Evolutionary conservation across 2,888 invertebrate species (phyloP), one percentile per base, ranked within the genome.

Genomic region (Ceriagrion tenellum): DNA sequence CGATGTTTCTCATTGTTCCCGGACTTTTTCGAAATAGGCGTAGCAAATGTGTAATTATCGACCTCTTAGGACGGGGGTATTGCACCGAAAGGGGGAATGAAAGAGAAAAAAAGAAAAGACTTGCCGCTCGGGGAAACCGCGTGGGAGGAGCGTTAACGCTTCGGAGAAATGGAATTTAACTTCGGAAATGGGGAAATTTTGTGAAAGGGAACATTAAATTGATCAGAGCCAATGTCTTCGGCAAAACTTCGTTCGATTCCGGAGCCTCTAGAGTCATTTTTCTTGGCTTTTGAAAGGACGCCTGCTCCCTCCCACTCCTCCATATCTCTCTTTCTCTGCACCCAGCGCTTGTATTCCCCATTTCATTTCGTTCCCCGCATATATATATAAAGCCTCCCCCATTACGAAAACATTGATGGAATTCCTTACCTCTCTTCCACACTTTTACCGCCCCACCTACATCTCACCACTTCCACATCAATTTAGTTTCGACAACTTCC

Each of bases 121-220:
- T 0, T 35, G 13, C 35, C 81, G 30, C 35, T n/a, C 16, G 30
- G 30, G 81, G 30, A 81, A 30, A 81, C 81, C 35, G 81, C 81
- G 13, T 20, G 1, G 59, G 59, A 30, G 81, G 35, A 81, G 81
- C 4, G 81, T 81, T 59, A 59, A 59, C 59, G 81, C 35, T 30
- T 30, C 81, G 81, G 26, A 35, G 35, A 81, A 81, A 55, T 55
- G 89, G 55, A 89, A 55, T 89, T 89, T 55, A 89, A 89, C 89
- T 47, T n/a, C 26, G 47, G 81, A 81, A 81, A 89, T n/a, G 89
- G 55, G 55, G 47, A 55, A 55, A 55, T 40, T 69, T 59, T 1
- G 63, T 55, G 69, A 74, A 74, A 69, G 93, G 93, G 69, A 93
- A 74, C 55, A 93, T 93, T 69, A 69, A 93, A 93, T 93, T 69